Conservation (phyloP, 2,797 vertebrate genomes). For the Cottoperca gobio region DNA sequence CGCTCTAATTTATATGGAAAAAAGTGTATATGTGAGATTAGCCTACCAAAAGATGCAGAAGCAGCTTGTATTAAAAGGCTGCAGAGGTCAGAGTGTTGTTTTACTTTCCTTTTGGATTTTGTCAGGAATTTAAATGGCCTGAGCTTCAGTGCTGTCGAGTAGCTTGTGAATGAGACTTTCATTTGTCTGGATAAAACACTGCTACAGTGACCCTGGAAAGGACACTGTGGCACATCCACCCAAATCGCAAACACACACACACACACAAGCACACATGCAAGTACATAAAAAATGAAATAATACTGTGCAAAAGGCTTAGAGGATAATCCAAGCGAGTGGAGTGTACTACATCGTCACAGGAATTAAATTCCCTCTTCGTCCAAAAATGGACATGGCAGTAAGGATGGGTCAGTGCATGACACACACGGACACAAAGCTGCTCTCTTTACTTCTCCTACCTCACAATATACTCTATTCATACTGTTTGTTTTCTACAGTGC, state of each 20-base stretch:
- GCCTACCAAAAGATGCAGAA: conserved; percentile 42
- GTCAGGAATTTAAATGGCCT: conserved; percentile 59
- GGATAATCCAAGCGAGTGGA: conserved; percentile 83
- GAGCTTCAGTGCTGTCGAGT: conserved; percentile 33
- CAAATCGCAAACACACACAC: conserved; percentile 37
- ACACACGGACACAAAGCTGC: conserved; percentile 51
- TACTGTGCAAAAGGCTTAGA: conserved; percentile 81
- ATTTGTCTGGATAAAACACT: conserved; percentile 63
- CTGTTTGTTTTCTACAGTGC: background rate
- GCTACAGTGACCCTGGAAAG: conserved; percentile 49
- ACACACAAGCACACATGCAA: conserved; percentile 23
- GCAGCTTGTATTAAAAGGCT: conserved; percentile 52
- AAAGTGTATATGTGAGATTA: conserved; percentile 42
- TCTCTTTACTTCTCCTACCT: conserved; percentile 37
- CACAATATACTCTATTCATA: background rate
- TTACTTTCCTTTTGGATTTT: conserved; percentile 70
- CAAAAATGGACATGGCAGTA: conserved; percentile 72
- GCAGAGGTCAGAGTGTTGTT: conserved; percentile 62
- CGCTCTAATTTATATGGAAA: no score
- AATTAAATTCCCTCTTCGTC: conserved; percentile 80
- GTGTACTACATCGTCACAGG: conserved; percentile 79
- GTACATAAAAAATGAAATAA: conserved; percentile 77
- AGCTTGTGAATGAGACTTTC: conserved; percentile 51
- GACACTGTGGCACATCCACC: conserved; percentile 39
- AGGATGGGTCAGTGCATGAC: conserved; percentile 63